Conservation (phyloP, 2,113 vertebrate species). For the Pogonocichla stellata region DNA sequence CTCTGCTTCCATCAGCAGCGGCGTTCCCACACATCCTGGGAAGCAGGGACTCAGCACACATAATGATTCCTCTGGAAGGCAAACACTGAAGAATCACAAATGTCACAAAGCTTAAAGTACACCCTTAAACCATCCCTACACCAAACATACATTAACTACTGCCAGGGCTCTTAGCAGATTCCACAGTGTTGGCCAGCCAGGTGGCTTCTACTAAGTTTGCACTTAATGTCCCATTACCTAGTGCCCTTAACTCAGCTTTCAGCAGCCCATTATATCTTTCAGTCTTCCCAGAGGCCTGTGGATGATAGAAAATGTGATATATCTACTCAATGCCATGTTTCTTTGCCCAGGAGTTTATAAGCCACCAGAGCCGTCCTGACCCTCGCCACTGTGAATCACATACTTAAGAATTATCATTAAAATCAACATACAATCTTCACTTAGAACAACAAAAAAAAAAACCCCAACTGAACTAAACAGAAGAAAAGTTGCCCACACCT, state of each 20-base stretch:
- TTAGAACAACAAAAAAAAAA: background rate
- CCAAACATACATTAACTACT: background rate
- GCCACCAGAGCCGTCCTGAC: rapidly evolving
- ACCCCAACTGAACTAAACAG: background rate
- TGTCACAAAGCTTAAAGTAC: background rate
- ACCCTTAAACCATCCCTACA: no score
- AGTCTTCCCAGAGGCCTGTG: background rate
- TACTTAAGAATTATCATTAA: background rate
- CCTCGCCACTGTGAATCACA: rapidly evolving
- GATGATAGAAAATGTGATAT: background rate
- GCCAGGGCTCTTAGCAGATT: background rate
- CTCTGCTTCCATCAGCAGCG: background rate
- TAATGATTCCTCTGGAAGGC: background rate
- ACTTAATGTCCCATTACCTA: background rate
- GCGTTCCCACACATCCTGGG: background rate
- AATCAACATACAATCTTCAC: background rate
- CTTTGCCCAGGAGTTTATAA: background rate
- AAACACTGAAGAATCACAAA: background rate
- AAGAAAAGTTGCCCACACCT: background rate
- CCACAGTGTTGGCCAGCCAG: background rate
- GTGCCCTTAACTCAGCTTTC: background rate
- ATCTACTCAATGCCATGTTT: background rate
- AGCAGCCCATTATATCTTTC: background rate
- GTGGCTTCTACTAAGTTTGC: background rate
- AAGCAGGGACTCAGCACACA: rapidly evolving